Percentiles rank a stretch among this genome's conserved stretches.
Evolutionary conservation across 2,797 vertebrate genomes (phyloP).

Genomic region (Eptatretus atami): DNA sequence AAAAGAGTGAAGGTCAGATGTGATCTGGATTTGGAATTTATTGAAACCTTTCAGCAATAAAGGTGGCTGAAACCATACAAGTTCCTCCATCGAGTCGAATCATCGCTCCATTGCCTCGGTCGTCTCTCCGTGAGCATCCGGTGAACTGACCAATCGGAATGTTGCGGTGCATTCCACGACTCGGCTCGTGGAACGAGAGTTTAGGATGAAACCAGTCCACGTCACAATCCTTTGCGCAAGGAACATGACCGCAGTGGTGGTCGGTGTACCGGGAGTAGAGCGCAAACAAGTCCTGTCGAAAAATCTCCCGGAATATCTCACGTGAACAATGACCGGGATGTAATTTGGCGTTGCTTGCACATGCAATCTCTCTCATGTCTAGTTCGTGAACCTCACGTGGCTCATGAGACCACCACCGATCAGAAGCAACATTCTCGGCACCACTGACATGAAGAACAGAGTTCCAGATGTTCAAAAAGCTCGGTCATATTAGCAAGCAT

Average conservation of each 20-base stretch:
- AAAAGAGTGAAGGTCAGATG: neutral
- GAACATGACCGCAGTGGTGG: conserved; percentile 33
- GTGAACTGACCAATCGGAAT: conserved; percentile 23
- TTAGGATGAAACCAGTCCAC: conserved; percentile 63
- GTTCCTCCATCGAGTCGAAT: conserved; percentile 16
- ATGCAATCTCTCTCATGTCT: conserved; percentile 34
- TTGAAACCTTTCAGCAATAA: conserved; percentile 35
- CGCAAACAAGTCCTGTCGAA: conserved; percentile 48
- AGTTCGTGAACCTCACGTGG: conserved; percentile 63
- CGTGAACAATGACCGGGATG: conserved; percentile 11
- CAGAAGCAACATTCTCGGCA: conserved; percentile 51
- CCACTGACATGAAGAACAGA: conserved; percentile 42
- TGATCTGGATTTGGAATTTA: neutral
- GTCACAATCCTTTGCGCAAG: conserved; percentile 51
- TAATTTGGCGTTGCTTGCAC: conserved; percentile 11
- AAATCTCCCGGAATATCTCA: conserved; percentile 48
- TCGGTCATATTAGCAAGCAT: conserved; percentile 36
- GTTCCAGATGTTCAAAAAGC: conserved; percentile 36
- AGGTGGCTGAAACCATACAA: conserved; percentile 77
- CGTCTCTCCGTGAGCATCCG: neutral
- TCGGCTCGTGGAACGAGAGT: conserved; percentile 44
- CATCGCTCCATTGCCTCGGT: neutral
- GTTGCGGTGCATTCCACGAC: conserved; percentile 27
- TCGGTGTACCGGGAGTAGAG: conserved; percentile 25
- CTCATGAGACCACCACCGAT: conserved; percentile 37